These are phyloP conservation scores for Noturus placidus DNA, from an alignment of 2,113 vertebrate species.

Conservation along the genomic window DNA sequence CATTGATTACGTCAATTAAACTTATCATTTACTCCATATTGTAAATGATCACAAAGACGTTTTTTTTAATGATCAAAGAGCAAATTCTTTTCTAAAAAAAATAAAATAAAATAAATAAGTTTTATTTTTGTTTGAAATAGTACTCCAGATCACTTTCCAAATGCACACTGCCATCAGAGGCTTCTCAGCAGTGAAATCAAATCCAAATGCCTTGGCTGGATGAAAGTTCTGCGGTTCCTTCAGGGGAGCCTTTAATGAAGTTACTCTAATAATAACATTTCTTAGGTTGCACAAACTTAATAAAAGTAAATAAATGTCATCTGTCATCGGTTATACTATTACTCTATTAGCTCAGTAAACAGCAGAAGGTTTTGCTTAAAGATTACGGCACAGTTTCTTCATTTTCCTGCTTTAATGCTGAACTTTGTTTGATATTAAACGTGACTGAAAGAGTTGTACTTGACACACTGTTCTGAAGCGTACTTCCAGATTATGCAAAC, in stretches of 20 bases:
- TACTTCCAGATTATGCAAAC: background rate
- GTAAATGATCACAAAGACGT: background rate
- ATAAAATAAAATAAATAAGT: background rate
- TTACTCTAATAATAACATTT: background rate
- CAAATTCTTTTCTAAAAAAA: background rate
- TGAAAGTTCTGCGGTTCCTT: background rate
- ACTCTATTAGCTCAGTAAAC: background rate
- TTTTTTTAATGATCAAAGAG: background rate
- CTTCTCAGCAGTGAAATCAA: background rate
- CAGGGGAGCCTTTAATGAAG: background rate
- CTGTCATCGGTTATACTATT: background rate
- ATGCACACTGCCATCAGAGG: background rate
- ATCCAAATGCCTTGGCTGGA: background rate
- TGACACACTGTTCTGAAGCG: background rate
- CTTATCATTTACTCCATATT: background rate
- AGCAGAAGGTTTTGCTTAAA: background rate
- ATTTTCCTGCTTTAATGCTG: background rate
- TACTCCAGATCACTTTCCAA: background rate
- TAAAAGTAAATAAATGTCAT: background rate
- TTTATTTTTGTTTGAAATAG: background rate
- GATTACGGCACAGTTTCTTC: background rate
- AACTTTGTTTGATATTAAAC: background rate
- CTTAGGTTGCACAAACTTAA: background rate
- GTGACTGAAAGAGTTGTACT: background rate
- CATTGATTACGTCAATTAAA: background rate